These are phyloP conservation scores for Dendrocincla fuliginosa DNA, from an alignment of 2,797 vertebrate species.

Conservation along the genomic window DNA sequence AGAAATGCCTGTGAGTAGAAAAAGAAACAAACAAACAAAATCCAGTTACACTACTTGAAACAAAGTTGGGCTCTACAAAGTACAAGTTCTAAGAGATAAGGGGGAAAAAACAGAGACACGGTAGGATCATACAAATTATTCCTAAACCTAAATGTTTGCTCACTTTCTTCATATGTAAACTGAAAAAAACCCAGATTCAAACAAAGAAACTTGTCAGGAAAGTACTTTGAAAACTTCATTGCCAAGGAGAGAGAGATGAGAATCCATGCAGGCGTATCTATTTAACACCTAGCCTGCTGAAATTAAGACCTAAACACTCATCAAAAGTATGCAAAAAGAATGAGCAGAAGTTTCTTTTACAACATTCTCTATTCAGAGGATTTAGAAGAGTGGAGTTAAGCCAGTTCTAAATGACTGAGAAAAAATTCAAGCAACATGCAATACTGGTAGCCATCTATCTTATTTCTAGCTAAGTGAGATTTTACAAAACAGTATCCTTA, in stretches of 20 bases:
- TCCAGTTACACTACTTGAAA: background rate
- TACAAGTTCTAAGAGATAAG: background rate
- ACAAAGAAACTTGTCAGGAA: background rate
- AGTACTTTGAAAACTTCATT: background rate
- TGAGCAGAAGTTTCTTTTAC: background rate
- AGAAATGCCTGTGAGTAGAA: conserved; percentile 87
- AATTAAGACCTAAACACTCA: background rate
- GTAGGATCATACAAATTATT: background rate
- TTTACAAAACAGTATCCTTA: background rate
- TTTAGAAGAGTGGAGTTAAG: background rate
- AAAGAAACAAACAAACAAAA: background rate
- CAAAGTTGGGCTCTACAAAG: background rate
- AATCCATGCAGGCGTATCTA: background rate
- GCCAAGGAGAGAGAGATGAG: background rate
- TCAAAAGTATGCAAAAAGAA: background rate
- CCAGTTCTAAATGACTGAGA: background rate
- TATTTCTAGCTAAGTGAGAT: background rate
- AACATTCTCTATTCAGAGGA: background rate
- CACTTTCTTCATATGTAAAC: background rate
- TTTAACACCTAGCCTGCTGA: background rate
- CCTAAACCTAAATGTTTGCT: background rate
- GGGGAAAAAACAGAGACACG: background rate
- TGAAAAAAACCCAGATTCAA: background rate
- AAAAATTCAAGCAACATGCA: background rate
- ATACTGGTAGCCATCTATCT: background rate